A percentile compares a stretch with the other conserved stretches of the same genome.
These are phyloP conservation scores for Eupithecia subumbrata DNA, from an alignment of 2,888 invertebrate genomes.

Conservation along the genomic window DNA sequence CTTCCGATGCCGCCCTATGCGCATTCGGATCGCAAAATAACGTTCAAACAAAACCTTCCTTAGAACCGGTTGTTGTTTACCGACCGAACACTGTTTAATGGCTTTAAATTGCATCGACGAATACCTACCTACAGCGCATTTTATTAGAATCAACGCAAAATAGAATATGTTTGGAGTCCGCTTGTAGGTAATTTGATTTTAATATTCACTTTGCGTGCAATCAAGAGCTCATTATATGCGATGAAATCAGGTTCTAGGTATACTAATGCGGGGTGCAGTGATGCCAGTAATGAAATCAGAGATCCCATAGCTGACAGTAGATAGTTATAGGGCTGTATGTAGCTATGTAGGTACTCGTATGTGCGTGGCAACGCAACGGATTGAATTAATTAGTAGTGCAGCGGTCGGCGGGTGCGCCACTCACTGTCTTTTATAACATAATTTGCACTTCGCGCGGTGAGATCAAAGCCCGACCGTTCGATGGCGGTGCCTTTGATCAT, in stretches of 20 bases:
- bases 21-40: slow-evolving; percentile 68
- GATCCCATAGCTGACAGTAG: slow-evolving; percentile 17
- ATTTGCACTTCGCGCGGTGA: slow-evolving; percentile 84
- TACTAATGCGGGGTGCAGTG: slow-evolving; percentile 23
- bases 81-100: slow-evolving; percentile 69
- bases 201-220: slow-evolving; percentile 25
- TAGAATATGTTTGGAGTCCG: slow-evolving; percentile 52
- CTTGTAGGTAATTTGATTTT: slow-evolving; percentile 30
- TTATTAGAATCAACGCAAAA: slow-evolving; percentile 53
- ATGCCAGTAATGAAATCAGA: slow-evolving; percentile 45
- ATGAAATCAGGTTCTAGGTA: slow-evolving; percentile 5
- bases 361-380: slow-evolving; percentile 54
- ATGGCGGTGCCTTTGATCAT: slow-evolving; percentile 83
- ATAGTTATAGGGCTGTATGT: slow-evolving; percentile 20
- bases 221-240: slow-evolving; percentile 16
- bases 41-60: slow-evolving; percentile 69
- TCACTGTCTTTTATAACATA: slow-evolving; percentile 83
- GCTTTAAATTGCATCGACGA: slow-evolving; percentile 67
- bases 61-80: slow-evolving; percentile 78
- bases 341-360: no score
- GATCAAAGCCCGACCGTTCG: slow-evolving; percentile 80
- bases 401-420: slow-evolving; percentile 73
- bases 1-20: slow-evolving; percentile 55
- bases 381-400: slow-evolving; percentile 81
- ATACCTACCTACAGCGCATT: slow-evolving; percentile 44